Percentiles rank a stretch among this genome's conserved stretches.
phyloP scores from a whole-genome alignment of 2,888 invertebrate species.

The Pandemis heparana region DNA sequence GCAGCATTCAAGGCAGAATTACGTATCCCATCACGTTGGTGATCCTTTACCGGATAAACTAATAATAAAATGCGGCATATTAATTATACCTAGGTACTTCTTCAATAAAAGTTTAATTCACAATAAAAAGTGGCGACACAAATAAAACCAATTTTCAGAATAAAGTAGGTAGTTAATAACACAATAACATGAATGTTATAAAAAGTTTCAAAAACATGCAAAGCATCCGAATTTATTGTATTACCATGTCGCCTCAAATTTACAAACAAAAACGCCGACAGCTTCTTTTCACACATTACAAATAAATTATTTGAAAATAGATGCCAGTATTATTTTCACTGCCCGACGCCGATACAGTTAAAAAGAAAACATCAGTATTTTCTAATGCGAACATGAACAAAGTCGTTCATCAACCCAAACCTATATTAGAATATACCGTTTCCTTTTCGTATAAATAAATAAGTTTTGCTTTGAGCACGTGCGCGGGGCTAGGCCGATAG shows the following conservation, averaged over 20 bases:
- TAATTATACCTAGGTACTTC: background rate
- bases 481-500: slow-evolving; percentile 56
- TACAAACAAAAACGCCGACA: slow-evolving; percentile 15
- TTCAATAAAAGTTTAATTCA: background rate
- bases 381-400: slow-evolving; percentile 25
- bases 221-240: slow-evolving; percentile 8
- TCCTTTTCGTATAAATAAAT: slow-evolving; percentile 51
- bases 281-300: slow-evolving; percentile 9
- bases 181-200: background rate
- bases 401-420: slow-evolving; percentile 42
- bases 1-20: slow-evolving; percentile 10
- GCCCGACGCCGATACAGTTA: slow-evolving; percentile 47
- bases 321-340: slow-evolving; percentile 13
- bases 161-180: background rate
- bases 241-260: slow-evolving; percentile 16
- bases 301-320: slow-evolving; percentile 16
- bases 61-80: background rate
- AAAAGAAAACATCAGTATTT: slow-evolving; percentile 41
- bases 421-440: slow-evolving; percentile 47
- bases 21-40: background rate
- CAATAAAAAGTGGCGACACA: background rate
- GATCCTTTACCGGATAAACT: background rate
- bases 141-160: background rate
- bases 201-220: slow-evolving; percentile 1
- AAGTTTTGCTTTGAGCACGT: slow-evolving; percentile 53